Evolutionary conservation across 2,888 invertebrate genomes (phyloP), one percentile per base, ranked within the genome.

Genomic region (Chalcosyrphus nemorum): DNA sequence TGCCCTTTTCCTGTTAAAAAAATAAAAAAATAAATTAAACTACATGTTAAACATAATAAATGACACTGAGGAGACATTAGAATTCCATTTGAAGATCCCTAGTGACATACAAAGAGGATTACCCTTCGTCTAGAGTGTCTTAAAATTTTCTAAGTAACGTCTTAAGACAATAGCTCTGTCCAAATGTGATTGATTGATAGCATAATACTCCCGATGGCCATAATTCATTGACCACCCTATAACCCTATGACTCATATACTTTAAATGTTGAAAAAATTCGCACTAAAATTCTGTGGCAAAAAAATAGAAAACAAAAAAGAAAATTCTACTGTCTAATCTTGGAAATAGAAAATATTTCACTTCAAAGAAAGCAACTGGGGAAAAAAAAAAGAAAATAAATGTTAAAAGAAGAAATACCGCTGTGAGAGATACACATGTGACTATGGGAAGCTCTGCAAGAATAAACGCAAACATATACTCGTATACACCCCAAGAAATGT

Each of bases 281-380:
- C 57, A 43, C 24, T n/a, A 19, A 32, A 45, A 9, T 21, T 15
- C 4, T 29, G 17, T 9, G 0, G 13, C 9, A 32, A n/a, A 56
- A 17, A 56, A 68, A n/a, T n/a, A n/a, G n/a, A n/a, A n/a, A n/a
- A n/a, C n/a, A n/a, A n/a, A n/a, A n/a, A n/a, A n/a, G n/a, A 52
- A 75, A 68, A 70, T 52, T 70, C 70, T 45, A 38, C 66, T 66
- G 70, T 84, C 75, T 84, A 75, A 84, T 84, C 68, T 59, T 65
- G 45, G 54, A 76, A 84, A 70, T 68, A 57, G 68, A 65, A 74
- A 80, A 70, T 59, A 80, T 80, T 80, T 80, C 68, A 52, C 74
- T 70, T 56, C 80, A 65, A 80, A 75, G 68, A 56, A 72, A 29
- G 15, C n/a, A 47, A 57, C 24, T 24, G 4, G 5, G n/a, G 24